Percentiles rank a stretch among this genome's conserved stretches.
Conservation (phyloP, 2,113 vertebrate species). For the Fregetta grallaria region DNA sequence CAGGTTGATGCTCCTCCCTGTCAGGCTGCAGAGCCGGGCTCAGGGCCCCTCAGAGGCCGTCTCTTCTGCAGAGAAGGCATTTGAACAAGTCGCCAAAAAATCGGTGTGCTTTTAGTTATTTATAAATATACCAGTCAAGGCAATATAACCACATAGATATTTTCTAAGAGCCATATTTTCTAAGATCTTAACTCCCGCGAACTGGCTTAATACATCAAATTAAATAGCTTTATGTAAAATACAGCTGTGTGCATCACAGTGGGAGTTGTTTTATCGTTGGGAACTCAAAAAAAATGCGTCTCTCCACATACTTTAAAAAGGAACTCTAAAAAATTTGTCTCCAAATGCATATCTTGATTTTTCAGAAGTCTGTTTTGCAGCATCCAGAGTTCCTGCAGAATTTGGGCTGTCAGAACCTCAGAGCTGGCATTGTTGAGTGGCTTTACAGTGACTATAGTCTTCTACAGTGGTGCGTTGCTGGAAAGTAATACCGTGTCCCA, state of each 20-base stretch:
- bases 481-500: not conserved
- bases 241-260: not conserved
- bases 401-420: not conserved
- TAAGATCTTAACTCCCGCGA: not conserved
- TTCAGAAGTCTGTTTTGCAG: not conserved
- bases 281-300: rapidly evolving
- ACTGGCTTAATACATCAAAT: not conserved
- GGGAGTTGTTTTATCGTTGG: not conserved
- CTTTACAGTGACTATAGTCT: not conserved
- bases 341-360: not conserved
- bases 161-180: not conserved
- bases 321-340: not conserved
- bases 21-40: not conserved
- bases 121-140: not conserved
- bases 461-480: not conserved
- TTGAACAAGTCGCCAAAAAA: not conserved
- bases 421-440: not conserved
- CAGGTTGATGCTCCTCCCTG: too few relatives aligned
- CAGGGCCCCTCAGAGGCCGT: not conserved
- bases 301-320: not conserved
- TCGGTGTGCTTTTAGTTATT: not conserved
- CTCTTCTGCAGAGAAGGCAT: not conserved
- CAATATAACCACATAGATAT: rapidly evolving
- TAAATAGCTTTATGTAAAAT: not conserved
- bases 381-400: not conserved